Base-by-base conservation (phyloP, 2,888 invertebrate genomes). In the Plagiodera versicolora region DNA sequence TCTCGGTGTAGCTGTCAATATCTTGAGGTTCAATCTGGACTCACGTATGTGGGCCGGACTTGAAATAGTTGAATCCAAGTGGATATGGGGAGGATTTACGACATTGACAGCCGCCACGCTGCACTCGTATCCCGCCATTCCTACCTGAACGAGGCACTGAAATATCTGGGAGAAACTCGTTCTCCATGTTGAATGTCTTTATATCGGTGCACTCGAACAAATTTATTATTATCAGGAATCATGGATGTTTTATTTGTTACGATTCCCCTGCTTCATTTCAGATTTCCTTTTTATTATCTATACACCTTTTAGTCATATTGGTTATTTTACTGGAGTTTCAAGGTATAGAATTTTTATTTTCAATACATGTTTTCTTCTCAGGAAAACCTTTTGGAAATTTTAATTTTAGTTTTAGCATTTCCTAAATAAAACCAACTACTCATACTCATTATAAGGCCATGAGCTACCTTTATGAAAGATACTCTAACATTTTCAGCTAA, bases 211-310 rank as follows among this genome's bases (percentile, higher is more conserved):
- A 75, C 74, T 77, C 75, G 75, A 72, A 71, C 69, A 74, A 76
- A 79, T 78, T 79, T 79, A 79, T 78, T 79, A 79, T 78, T 72
- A 77, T 76, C 75, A 72, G 74, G 76, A 77, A 78, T 77, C 78
- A 77, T 75, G 77, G 73, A 75, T 72, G 75, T 78, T 78, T 78
- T 78, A 78, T 77, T 77, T 74, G 71, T 72, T 68, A 76, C 76
- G 75, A 78, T 14, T n/a, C 11, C n/a, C 39, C 14, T 4, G 77
- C 72, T 77, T 79, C 73, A 56, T 45, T 71, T 73, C 74, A 75
- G 75, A 75, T 74, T 77, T 76, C 75, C 74, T 74, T 77, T 76
- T 74, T 61, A 61, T 53, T 57, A 61, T 49, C 39, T 32, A 11
- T 9, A 32, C 39, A 32, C 32, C 32, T 32, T 32, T 32, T 11